These are phyloP conservation scores for Hycleus phaleratus DNA, from an alignment of 1,140 invertebrate species.

Conservation along the genomic window DNA sequence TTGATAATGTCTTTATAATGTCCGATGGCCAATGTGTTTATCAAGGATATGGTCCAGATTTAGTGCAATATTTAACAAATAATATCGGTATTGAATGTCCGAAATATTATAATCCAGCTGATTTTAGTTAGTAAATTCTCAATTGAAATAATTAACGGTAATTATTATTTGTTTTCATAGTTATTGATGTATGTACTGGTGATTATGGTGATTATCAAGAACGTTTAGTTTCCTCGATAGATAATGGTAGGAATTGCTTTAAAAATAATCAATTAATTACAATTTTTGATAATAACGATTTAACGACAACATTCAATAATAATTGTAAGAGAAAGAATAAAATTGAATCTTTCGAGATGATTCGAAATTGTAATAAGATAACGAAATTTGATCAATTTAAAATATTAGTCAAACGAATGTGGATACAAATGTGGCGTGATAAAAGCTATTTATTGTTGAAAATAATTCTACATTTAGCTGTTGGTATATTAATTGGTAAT, in stretches of 20 bases:
- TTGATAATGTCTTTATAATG: slow-evolving; percentile 71
- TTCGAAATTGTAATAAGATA: too few relatives aligned
- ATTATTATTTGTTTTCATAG: slow-evolving; percentile 43
- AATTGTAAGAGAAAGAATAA: neutral
- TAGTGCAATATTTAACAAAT: slow-evolving; percentile 60
- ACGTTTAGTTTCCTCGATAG: slow-evolving; percentile 43
- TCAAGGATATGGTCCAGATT: slow-evolving; percentile 55
- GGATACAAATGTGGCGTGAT: slow-evolving; percentile 63
- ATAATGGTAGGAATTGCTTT: slow-evolving; percentile 46
- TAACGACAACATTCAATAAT: neutral
- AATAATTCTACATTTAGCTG: slow-evolving; percentile 55
- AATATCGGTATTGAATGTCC: slow-evolving; percentile 60
- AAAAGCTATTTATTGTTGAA: slow-evolving; percentile 66
- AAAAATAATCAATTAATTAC: neutral
- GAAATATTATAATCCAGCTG: slow-evolving; percentile 71
- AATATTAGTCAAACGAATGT: slow-evolving; percentile 57
- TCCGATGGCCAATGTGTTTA: slow-evolving; percentile 67
- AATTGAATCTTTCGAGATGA: too few relatives aligned
- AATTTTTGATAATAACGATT: neutral
- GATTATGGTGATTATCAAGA: slow-evolving; percentile 64
- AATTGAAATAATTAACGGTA: neutral
- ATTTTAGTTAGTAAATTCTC: slow-evolving; percentile 57
- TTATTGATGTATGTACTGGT: slow-evolving; percentile 67
- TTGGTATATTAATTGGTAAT: slow-evolving; percentile 61
- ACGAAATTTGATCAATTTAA: slow-evolving; percentile 48